Evolutionary conservation across 2,888 invertebrate genomes (phyloP).

Genomic region (Caenorhabditis afra): DNA sequence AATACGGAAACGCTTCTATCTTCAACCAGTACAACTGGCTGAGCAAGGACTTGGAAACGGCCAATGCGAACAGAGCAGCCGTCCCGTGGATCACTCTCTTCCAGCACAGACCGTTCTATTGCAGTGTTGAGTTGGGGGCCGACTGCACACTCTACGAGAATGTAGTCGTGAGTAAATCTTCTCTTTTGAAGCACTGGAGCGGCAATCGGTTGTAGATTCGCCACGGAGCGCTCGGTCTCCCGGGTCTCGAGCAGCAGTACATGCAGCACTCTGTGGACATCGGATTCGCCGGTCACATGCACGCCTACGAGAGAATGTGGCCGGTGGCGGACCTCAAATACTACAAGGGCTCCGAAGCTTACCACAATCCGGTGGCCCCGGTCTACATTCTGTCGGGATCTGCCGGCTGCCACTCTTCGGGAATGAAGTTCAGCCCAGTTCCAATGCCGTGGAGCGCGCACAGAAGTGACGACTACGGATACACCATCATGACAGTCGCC

Average conservation of each 20-base stretch:
- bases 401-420: constrained; percentile 82
- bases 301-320: constrained; percentile 95
- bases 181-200: neutral
- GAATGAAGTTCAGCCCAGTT: constrained; percentile 64
- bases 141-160: constrained; percentile 81
- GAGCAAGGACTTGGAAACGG: constrained; percentile 65
- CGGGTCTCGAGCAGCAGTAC: constrained; percentile 88
- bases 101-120: constrained; percentile 93
- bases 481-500: constrained; percentile 88
- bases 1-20: constrained; percentile 89
- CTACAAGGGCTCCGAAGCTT: constrained; percentile 82
- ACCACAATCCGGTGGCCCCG: constrained; percentile 88
- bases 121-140: constrained; percentile 83
- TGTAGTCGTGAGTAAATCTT: constrained; percentile 63
- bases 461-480: constrained; percentile 88
- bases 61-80: constrained; percentile 35
- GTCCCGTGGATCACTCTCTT: constrained; percentile 89
- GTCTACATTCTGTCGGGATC: constrained; percentile 92
- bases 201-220: constrained; percentile 76
- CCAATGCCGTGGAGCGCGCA: constrained; percentile 65
- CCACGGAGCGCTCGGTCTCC: constrained; percentile 76
- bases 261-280: constrained; percentile 90
- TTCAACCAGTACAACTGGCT: constrained; percentile 76
- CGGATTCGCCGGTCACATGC: constrained; percentile 96
- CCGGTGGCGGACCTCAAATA: constrained; percentile 82